Evolutionary conservation across 2,113 vertebrate species (phyloP).

Genomic region (Forbesichthys agassizii): DNA sequence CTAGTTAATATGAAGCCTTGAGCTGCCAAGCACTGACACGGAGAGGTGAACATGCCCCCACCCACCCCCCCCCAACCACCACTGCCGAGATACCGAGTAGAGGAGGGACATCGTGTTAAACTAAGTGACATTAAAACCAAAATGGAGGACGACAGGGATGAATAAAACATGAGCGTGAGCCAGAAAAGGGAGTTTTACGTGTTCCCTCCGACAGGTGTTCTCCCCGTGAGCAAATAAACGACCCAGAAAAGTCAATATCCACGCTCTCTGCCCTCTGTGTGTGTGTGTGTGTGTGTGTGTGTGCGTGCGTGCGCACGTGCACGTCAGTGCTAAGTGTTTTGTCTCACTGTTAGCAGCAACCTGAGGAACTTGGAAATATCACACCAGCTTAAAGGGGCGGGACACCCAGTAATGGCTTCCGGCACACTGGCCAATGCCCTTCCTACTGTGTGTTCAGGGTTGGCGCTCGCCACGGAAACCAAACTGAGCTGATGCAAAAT

Average conservation of each 20-base stretch:
- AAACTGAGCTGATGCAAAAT: too few species aligned
- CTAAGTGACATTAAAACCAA: conserved; percentile 15
- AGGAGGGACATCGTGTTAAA: background rate
- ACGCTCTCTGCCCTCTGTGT: conserved; percentile 19
- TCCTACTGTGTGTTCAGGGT: too few species aligned
- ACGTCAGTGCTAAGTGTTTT: conserved; percentile 46
- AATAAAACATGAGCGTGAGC: conserved; percentile 24
- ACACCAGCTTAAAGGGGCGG: too few species aligned
- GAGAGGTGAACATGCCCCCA: background rate
- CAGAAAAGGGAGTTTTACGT: conserved; percentile 40
- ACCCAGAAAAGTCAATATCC: conserved; percentile 60
- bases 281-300: conserved; percentile 32
- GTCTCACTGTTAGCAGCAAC: background rate
- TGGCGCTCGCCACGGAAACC: too few species aligned
- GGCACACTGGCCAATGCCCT: too few species aligned
- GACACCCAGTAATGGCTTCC: too few species aligned
- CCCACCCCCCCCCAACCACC: too few species aligned
- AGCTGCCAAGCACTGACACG: conserved; percentile 9
- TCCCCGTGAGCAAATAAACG: conserved; percentile 57
- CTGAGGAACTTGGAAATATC: background rate
- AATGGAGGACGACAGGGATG: conserved; percentile 10
- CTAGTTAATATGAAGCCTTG: conserved; percentile 67
- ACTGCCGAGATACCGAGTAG: background rate
- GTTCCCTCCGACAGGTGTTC: conserved; percentile 62
- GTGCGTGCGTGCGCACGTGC: conserved; percentile 32